Conservation (phyloP, 2,888 invertebrate species). For the Ischnus inquisitorius region DNA sequence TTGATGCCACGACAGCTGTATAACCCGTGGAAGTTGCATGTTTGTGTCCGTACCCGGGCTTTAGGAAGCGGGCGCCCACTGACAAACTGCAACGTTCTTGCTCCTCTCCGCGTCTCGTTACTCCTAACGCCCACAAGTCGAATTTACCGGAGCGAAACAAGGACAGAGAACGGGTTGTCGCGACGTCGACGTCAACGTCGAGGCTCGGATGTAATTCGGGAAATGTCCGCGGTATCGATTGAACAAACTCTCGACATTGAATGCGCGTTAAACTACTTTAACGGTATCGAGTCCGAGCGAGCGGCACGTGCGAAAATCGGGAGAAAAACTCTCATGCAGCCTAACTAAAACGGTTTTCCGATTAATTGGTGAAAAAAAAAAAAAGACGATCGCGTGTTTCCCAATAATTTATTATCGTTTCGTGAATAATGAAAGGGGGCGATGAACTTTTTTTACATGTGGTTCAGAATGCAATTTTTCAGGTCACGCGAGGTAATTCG, state of each 20-base stretch:
- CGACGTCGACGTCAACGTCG: not conserved
- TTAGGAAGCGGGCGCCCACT: not conserved
- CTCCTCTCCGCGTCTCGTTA: conserved; percentile 5
- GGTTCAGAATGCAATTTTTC: not conserved
- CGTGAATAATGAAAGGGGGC: not conserved
- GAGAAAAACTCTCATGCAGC: not conserved
- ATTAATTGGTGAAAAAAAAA: not conserved
- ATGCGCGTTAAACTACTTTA: conserved; percentile 14
- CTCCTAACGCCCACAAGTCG: conserved; percentile 5
- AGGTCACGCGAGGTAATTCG: not conserved
- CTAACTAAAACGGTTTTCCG: not conserved
- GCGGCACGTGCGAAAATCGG: not conserved
- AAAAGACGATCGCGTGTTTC: not conserved
- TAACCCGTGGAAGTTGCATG: not conserved
- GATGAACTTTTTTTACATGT: not conserved
- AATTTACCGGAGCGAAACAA: not conserved
- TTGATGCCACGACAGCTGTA: conserved; percentile 17
- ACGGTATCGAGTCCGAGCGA: not conserved
- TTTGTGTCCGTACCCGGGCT: conserved; percentile 3
- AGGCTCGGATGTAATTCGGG: conserved; percentile 9
- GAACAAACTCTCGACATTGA: conserved; percentile 16
- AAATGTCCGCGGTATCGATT: conserved; percentile 19
- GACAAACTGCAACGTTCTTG: not conserved
- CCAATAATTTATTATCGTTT: conserved; percentile 1
- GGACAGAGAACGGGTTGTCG: not conserved